Conservation (phyloP, 2,888 invertebrate species). For the Ethmia dodecea region DNA sequence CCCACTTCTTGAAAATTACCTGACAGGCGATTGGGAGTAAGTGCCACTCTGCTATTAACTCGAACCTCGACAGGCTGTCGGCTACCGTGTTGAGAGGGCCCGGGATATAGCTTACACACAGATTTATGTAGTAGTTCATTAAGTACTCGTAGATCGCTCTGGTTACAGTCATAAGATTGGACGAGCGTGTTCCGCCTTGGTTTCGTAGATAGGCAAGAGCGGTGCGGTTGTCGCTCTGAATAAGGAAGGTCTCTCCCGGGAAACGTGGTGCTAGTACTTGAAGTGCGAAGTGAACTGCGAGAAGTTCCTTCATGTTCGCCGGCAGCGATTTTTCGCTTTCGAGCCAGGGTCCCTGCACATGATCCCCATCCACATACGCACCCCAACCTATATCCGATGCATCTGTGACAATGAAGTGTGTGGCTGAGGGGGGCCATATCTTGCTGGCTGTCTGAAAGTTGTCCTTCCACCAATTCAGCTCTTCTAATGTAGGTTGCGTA, state of each 20-base stretch:
- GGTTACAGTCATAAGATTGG: background rate
- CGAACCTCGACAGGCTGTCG: constrained; percentile 19
- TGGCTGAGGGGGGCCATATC: background rate
- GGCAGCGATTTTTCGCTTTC: constrained; percentile 17
- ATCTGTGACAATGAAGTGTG: constrained; percentile 18
- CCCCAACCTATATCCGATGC: constrained; percentile 12
- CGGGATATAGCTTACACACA: constrained; percentile 14
- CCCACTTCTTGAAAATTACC: constrained; percentile 6
- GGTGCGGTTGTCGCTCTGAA: constrained; percentile 23
- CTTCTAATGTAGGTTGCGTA: background rate
- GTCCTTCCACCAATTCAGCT: background rate
- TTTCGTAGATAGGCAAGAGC: constrained; percentile 20
- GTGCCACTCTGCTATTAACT: constrained; percentile 18
- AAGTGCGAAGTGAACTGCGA: constrained; percentile 9
- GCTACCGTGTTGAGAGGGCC: constrained; percentile 23
- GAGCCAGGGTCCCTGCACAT: constrained; percentile 16
- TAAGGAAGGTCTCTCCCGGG: constrained; percentile 5
- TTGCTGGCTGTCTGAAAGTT: background rate
- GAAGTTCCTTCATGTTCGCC: constrained; percentile 23
- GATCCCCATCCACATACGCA: background rate
- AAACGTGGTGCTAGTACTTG: background rate
- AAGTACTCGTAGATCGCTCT: constrained; percentile 5
- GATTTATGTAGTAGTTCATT: background rate
- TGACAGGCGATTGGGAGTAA: background rate
- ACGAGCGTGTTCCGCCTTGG: constrained; percentile 18